Percentiles rank a stretch among this genome's conserved stretches.
Evolutionary conservation across 2,113 vertebrate species (phyloP).

Genomic region (zebrafish (Danio rerio)): DNA sequence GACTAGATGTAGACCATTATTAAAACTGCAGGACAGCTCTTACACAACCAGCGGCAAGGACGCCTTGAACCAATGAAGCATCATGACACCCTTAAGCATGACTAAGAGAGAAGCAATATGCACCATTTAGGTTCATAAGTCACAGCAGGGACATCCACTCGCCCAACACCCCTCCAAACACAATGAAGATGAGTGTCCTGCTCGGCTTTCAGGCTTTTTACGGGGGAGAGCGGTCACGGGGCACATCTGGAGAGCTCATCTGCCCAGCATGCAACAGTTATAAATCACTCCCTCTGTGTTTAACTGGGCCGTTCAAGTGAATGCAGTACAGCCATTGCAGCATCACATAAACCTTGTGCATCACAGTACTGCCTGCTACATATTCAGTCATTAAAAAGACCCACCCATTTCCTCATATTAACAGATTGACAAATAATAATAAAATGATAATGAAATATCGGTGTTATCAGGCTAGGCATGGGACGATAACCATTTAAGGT

Average conservation of each 20-base stretch:
- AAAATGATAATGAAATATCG: too few species aligned
- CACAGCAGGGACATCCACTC: not conserved
- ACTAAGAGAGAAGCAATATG: slow-evolving; percentile 14
- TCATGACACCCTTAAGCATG: slow-evolving; percentile 1
- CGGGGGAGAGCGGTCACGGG: slow-evolving; percentile 37
- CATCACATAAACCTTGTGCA: not conserved
- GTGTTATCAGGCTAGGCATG: too few species aligned
- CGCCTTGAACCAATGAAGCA: not conserved
- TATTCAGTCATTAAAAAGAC: slow-evolving; percentile 12
- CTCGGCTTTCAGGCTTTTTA: slow-evolving; percentile 41
- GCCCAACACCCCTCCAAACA: not conserved
- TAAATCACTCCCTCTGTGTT: slow-evolving; percentile 47
- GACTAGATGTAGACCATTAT: not conserved
- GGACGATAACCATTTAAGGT: too few species aligned
- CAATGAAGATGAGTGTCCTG: slow-evolving; percentile 21
- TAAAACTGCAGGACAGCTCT: slow-evolving; percentile 18
- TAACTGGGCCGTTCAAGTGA: slow-evolving; percentile 15
- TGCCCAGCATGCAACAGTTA: slow-evolving; percentile 48
- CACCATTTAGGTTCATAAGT: slow-evolving; percentile 1
- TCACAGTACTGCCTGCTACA: not conserved
- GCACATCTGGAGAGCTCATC: slow-evolving; percentile 62
- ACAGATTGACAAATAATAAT: too few species aligned
- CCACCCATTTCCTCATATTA: not conserved
- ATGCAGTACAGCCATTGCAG: not conserved
- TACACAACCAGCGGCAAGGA: slow-evolving; percentile 9